These are phyloP conservation scores for Contarinia nasturtii DNA, from an alignment of 1,140 invertebrate genomes.

Conservation along the genomic window DNA sequence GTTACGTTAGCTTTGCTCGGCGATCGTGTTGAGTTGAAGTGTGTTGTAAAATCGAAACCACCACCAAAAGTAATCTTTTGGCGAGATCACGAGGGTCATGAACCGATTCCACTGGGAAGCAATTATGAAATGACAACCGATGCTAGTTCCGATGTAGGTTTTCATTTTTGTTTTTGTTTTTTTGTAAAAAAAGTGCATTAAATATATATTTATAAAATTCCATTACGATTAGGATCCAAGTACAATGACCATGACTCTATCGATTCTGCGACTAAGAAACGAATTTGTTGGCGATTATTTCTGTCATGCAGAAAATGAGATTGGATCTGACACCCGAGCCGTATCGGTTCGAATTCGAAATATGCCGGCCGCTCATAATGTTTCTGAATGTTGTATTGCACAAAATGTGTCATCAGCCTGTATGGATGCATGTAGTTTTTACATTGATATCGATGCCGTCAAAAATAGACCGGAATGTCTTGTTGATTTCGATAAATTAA, in stretches of 20 bases:
- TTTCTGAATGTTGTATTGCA: slow-evolving; percentile 52
- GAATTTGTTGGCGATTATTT: slow-evolving; percentile 57
- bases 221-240: slow-evolving; percentile 16
- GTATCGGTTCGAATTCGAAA: slow-evolving; percentile 49
- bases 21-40: slow-evolving; percentile 50
- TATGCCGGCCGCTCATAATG: slow-evolving; percentile 35
- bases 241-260: slow-evolving; percentile 49
- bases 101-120: slow-evolving; percentile 52
- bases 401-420: slow-evolving; percentile 53
- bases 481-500: slow-evolving; percentile 62
- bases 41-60: slow-evolving; percentile 52
- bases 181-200: background rate
- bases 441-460: slow-evolving; percentile 59
- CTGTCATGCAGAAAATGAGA: slow-evolving; percentile 63
- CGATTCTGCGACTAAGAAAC: slow-evolving; percentile 45
- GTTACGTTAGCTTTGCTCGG: slow-evolving; percentile 52
- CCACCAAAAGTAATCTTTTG: slow-evolving; percentile 62
- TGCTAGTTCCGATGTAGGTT: slow-evolving; percentile 30
- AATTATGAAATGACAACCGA: slow-evolving; percentile 42
- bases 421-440: slow-evolving; percentile 60
- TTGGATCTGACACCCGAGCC: slow-evolving; percentile 44
- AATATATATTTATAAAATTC: background rate
- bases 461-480: slow-evolving; percentile 59
- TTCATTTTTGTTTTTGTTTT: background rate
- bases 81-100: slow-evolving; percentile 44